Evolutionary conservation across 2,888 invertebrate species (phyloP).

Genomic region (Euphydryas editha): DNA sequence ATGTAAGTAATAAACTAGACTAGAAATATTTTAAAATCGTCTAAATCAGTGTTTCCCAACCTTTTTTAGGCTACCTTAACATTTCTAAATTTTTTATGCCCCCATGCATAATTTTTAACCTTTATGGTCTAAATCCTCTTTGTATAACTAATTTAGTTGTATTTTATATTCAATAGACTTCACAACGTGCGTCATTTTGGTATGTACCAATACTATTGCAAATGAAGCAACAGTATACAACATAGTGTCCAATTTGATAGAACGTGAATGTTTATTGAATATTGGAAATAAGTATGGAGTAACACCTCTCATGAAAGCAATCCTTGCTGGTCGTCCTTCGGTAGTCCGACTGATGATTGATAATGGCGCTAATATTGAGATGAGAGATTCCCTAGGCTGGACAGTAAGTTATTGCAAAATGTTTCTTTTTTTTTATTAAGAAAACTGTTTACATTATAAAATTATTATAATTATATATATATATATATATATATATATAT

Average conservation of each 20-base stretch:
- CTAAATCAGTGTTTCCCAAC: no score
- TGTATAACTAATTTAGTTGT: neutral
- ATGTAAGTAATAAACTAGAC: no score
- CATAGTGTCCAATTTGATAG: conserved; percentile 78
- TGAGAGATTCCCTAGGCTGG: conserved; percentile 85
- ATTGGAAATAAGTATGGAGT: conserved; percentile 83
- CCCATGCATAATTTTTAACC: no score
- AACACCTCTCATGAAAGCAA: conserved; percentile 86
- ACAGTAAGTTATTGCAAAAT: conserved; percentile 83
- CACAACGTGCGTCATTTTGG: conserved; percentile 85
- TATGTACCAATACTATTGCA: conserved; percentile 84
- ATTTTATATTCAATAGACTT: conserved; percentile 71
- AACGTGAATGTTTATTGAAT: conserved; percentile 80
- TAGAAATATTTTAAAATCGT: no score
- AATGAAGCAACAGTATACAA: conserved; percentile 66
- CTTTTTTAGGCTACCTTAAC: no score
- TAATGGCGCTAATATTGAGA: conserved; percentile 79
- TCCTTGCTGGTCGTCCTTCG: conserved; percentile 76
- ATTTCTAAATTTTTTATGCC: no score
- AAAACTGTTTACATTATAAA: no score
- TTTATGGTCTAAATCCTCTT: no score
- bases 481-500: no score
- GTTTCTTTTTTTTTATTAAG: no score
- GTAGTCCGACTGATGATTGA: conserved; percentile 82
- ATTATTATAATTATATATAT: no score